Percentiles rank a stretch among this genome's conserved stretches.
phyloP scores from a whole-genome alignment of 2,797 vertebrate genomes.

The Botia almorhae region DNA sequence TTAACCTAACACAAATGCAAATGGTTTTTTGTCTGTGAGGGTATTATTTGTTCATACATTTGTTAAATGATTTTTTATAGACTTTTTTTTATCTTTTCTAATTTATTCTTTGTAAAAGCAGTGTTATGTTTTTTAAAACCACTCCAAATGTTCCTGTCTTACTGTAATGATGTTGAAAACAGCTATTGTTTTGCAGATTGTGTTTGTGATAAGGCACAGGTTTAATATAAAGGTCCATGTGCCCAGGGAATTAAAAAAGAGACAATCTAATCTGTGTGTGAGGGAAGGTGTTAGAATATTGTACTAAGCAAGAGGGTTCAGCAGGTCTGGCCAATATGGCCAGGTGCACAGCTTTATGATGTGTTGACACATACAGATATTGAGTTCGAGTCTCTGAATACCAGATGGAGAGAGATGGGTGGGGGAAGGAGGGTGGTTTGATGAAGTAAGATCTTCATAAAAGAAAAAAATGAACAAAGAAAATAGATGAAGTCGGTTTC shows the following conservation, averaged over 20 bases:
- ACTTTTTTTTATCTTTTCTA: not conserved
- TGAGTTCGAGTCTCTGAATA: conserved; percentile 81
- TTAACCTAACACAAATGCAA: conserved; percentile 4
- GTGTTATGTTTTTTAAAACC: not conserved
- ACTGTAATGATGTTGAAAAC: conserved; percentile 28
- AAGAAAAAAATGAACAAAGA: conserved; percentile 50
- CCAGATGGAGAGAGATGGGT: conserved; percentile 66
- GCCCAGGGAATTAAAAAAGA: conserved; percentile 62
- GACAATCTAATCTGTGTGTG: conserved; percentile 75
- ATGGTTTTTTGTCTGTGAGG: not conserved
- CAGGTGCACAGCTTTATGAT: conserved; percentile 80
- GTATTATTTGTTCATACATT: not conserved
- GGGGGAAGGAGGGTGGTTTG: not conserved
- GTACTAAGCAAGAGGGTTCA: conserved; percentile 76
- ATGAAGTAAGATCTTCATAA: conserved; percentile 11
- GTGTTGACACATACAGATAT: conserved; percentile 83
- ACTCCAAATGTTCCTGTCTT: not conserved
- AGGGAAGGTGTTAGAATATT: conserved; percentile 79
- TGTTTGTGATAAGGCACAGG: conserved; percentile 68
- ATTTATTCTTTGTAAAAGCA: not conserved
- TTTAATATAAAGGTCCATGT: conserved; percentile 65
- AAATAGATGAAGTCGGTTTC: conserved; percentile 68
- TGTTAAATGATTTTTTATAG: not conserved
- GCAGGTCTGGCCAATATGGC: conserved; percentile 80
- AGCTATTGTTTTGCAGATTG: conserved; percentile 45